phyloP scores from a whole-genome alignment of 2,113 vertebrate species.

The Alligator sinensis region DNA sequence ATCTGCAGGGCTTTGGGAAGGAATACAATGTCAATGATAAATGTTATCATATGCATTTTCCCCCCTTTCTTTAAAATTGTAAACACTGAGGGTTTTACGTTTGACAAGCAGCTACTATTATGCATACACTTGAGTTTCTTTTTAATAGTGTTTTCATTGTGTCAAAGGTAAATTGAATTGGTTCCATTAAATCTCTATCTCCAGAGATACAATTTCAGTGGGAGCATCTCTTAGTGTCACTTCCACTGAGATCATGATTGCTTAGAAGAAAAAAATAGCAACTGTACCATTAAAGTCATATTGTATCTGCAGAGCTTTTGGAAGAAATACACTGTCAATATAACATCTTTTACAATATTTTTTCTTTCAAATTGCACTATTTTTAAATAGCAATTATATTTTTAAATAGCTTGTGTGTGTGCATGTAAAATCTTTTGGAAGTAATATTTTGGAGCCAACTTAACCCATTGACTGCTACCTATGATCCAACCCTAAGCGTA shows the following conservation, averaged over 20 bases:
- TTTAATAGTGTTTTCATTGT: conserved; percentile 58
- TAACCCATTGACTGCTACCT: background rate
- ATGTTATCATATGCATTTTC: background rate
- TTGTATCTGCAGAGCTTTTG: background rate
- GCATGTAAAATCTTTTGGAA: background rate
- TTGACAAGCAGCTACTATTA: conserved; percentile 12
- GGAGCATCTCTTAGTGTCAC: conserved; percentile 42
- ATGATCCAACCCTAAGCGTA: background rate
- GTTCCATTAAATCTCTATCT: conserved; percentile 32
- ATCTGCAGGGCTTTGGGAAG: background rate
- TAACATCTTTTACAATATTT: conserved; percentile 1
- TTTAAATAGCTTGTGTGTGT: background rate
- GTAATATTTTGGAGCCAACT: background rate
- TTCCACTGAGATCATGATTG: conserved; percentile 37
- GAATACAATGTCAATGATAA: background rate
- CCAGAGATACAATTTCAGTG: conserved; percentile 36
- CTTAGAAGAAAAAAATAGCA: conserved; percentile 48
- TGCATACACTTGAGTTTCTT: conserved; percentile 12
- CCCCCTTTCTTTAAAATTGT: background rate
- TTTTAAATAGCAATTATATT: background rate
- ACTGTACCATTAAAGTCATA: conserved; percentile 36
- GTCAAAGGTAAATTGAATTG: conserved; percentile 35
- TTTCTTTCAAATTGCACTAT: background rate
- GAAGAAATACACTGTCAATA: background rate
- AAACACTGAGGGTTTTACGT: background rate